Evolutionary conservation across 2,113 vertebrate species (phyloP).

Genomic region (Heterochromis multidens): DNA sequence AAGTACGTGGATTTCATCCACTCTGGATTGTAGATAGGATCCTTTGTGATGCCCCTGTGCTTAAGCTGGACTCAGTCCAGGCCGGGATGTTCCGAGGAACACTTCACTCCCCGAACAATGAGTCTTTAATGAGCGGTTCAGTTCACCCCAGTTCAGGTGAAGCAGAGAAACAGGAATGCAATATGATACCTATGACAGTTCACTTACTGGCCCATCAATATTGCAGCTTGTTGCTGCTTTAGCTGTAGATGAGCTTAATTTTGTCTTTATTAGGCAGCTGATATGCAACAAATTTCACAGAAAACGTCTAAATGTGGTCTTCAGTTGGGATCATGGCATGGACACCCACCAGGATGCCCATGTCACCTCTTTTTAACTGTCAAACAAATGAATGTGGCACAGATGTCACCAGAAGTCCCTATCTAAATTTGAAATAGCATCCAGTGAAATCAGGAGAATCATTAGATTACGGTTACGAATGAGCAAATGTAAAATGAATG

Average conservation of each 20-base stretch:
- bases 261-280: neutral
- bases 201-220: constrained; percentile 65
- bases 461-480: neutral
- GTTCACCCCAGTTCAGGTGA: constrained; percentile 54
- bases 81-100: constrained; percentile 40
- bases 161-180: constrained; percentile 47
- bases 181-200: constrained; percentile 70
- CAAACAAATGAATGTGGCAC: neutral
- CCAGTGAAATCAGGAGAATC: neutral
- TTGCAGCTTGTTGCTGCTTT: constrained; percentile 55
- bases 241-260: neutral
- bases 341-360: neutral
- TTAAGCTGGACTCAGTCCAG: constrained; percentile 32
- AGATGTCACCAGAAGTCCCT: neutral
- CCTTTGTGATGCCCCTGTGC: constrained; percentile 10
- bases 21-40: constrained; percentile 1
- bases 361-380: neutral
- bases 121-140: constrained; percentile 62
- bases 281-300: neutral
- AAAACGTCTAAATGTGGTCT: neutral
- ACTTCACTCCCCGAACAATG: constrained; percentile 51
- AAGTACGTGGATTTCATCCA: neutral
- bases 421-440: neutral
- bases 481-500: neutral
- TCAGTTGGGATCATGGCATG: neutral